Conservation (phyloP, 2,113 vertebrate species). For the Fukomys damarensis region DNA sequence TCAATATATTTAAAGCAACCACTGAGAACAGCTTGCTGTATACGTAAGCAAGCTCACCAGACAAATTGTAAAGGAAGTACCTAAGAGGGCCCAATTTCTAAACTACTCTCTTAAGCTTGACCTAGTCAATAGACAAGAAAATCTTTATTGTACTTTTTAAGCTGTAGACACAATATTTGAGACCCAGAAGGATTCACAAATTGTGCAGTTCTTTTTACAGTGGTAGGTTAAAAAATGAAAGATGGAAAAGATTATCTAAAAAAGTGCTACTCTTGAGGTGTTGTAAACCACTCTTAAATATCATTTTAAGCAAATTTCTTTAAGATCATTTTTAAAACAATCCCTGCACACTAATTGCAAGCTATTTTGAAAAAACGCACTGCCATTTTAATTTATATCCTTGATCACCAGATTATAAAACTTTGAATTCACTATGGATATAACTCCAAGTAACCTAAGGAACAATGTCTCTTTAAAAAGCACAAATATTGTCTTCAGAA, state of each 20-base stretch:
- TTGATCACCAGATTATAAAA: neutral
- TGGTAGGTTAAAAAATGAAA: neutral
- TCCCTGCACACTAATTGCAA: neutral
- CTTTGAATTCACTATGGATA: neutral
- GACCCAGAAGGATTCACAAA: neutral
- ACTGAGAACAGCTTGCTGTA: neutral
- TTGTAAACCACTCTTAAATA: constrained; percentile 18
- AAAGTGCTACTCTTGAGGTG: neutral
- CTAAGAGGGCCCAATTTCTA: neutral
- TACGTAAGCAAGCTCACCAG: neutral
- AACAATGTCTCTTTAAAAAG: neutral
- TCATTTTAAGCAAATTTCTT: constrained; percentile 26
- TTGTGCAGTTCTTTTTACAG: neutral
- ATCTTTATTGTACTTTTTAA: neutral
- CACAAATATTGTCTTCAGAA: neutral
- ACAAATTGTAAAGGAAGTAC: neutral
- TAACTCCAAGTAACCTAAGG: neutral
- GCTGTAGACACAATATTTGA: neutral
- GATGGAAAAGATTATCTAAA: neutral
- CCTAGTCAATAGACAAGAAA: neutral
- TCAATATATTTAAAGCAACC: neutral
- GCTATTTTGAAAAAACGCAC: constrained; percentile 3
- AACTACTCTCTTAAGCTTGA: constrained; percentile 8
- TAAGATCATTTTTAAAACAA: constrained; percentile 33
- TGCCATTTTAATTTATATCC: constrained; percentile 39